Percentiles rank a stretch among this genome's conserved stretches.
Conservation (phyloP, 1,140 invertebrate genomes). For the Drosophila prosaltans region DNA sequence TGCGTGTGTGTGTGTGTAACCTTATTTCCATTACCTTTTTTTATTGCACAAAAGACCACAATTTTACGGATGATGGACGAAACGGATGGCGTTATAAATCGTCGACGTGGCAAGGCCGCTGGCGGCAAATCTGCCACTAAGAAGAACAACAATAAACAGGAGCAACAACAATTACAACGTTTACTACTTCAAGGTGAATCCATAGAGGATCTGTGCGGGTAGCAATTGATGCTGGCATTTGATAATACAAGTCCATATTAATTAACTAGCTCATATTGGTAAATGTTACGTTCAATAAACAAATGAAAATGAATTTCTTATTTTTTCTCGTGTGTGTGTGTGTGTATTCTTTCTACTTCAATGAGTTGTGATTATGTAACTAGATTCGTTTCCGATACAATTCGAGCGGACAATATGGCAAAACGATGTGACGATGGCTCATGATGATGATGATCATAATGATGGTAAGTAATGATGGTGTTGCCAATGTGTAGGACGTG, state of each 20-base stretch:
- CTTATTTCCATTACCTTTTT: background rate
- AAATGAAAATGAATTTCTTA: background rate
- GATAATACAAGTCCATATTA: constrained; percentile 4
- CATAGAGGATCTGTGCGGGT: constrained; percentile 74
- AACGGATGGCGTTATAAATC: constrained; percentile 92
- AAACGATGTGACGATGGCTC: background rate
- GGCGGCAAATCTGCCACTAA: constrained; percentile 61
- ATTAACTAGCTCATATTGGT: background rate
- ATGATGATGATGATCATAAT: background rate
- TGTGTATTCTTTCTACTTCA: background rate
- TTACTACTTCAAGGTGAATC: constrained; percentile 76
- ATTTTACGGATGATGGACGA: constrained; percentile 98
- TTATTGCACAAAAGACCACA: constrained; percentile 84
- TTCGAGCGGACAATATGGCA: constrained; percentile 2
- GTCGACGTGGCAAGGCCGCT: constrained; percentile 70
- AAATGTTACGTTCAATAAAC: constrained; percentile 14
- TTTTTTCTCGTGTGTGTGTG: background rate
- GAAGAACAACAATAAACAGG: constrained; percentile 69
- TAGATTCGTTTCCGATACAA: background rate
- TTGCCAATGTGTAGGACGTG: constrained; percentile 6
- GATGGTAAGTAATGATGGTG: background rate
- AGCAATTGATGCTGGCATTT: constrained; percentile 20
- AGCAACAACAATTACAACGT: constrained; percentile 65
- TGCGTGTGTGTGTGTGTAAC: too few species aligned
- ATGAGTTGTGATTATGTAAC: constrained; percentile 13